Evolutionary conservation across 92 coral and sea anemone genomes (phyloP).

Genomic region (Epizoanthus fatuus): DNA sequence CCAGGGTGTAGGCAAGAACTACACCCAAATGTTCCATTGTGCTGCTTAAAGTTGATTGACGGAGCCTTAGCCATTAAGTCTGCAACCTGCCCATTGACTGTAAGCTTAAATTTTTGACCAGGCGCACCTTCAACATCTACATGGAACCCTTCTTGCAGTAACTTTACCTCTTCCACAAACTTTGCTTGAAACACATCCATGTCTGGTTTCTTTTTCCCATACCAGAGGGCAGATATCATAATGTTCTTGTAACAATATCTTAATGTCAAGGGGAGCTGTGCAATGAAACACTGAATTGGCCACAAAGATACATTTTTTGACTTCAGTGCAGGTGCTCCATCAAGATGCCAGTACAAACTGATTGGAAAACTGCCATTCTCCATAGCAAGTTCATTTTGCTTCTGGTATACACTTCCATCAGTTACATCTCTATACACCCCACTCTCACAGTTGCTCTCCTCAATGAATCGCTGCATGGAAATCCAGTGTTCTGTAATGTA

Average conservation of each 20-base stretch:
- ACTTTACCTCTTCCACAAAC: slow-evolving; percentile 63
- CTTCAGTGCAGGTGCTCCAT: slow-evolving; percentile 84
- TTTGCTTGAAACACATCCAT: slow-evolving; percentile 62
- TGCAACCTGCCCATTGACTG: slow-evolving; percentile 69
- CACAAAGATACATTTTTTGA: slow-evolving; percentile 71
- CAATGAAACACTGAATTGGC: slow-evolving; percentile 83
- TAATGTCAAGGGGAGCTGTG: slow-evolving; percentile 55
- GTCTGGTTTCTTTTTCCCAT: slow-evolving; percentile 68
- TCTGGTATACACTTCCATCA: slow-evolving; percentile 73
- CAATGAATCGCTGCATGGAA: slow-evolving; percentile 49
- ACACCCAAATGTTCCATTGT: slow-evolving; percentile 72
- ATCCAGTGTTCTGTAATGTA: slow-evolving; percentile 66
- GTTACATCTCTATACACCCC: slow-evolving; percentile 67
- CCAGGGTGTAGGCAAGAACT: slow-evolving; percentile 76
- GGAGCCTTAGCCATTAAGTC: slow-evolving; percentile 81
- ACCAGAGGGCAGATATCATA: slow-evolving; percentile 75
- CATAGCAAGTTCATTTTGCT: slow-evolving; percentile 36
- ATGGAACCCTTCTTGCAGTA: slow-evolving; percentile 59
- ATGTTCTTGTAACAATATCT: slow-evolving; percentile 71
- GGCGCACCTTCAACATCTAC: slow-evolving; percentile 46
- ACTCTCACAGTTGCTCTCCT: slow-evolving; percentile 43
- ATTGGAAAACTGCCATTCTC: slow-evolving; percentile 68
- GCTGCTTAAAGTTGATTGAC: slow-evolving; percentile 67
- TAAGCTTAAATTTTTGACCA: slow-evolving; percentile 52
- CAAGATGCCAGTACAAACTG: slow-evolving; percentile 78